Evolutionary conservation across 64 coral and sea anemone species (phyloP).

Genomic region (Montipora sp.): DNA sequence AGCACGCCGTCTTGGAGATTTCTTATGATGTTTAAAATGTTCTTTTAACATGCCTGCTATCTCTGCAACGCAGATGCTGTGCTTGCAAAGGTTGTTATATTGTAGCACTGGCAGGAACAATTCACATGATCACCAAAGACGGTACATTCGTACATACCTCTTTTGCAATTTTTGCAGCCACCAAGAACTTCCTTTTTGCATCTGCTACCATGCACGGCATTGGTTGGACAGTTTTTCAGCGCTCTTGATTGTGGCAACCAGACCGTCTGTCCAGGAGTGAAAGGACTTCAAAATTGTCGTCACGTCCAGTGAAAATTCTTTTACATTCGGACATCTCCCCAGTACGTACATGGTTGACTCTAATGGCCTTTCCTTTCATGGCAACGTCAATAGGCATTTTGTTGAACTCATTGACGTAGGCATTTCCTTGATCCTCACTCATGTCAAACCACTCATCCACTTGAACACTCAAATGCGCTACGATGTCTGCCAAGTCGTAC

Average conservation of each 20-base stretch:
- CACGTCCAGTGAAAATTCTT: neutral
- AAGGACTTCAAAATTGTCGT: neutral
- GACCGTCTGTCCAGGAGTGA: neutral
- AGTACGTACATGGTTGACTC: neutral
- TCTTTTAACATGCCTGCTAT: constrained; percentile 1
- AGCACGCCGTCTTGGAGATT: neutral
- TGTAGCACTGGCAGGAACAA: constrained; percentile 39
- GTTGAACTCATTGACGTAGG: constrained; percentile 16
- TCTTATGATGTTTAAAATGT: neutral
- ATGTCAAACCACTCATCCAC: constrained; percentile 49
- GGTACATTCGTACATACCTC: constrained; percentile 42
- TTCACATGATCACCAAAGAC: constrained; percentile 17
- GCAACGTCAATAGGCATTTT: constrained; percentile 28
- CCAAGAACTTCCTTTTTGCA: neutral
- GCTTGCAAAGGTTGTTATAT: constrained; percentile 17
- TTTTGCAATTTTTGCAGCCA: constrained; percentile 17
- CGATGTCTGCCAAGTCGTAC: constrained; percentile 33
- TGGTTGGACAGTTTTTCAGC: neutral
- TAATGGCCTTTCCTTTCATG: neutral
- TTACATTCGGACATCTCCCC: neutral
- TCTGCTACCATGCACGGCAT: neutral
- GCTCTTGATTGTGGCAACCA: neutral
- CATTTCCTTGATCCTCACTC: constrained; percentile 5
- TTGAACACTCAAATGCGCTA: constrained; percentile 44
- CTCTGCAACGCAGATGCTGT: constrained; percentile 7